Percentiles rank a stretch among this genome's conserved stretches.
phyloP scores from a whole-genome alignment of 2,888 invertebrate genomes.

The Falcaria lacertinaria region DNA sequence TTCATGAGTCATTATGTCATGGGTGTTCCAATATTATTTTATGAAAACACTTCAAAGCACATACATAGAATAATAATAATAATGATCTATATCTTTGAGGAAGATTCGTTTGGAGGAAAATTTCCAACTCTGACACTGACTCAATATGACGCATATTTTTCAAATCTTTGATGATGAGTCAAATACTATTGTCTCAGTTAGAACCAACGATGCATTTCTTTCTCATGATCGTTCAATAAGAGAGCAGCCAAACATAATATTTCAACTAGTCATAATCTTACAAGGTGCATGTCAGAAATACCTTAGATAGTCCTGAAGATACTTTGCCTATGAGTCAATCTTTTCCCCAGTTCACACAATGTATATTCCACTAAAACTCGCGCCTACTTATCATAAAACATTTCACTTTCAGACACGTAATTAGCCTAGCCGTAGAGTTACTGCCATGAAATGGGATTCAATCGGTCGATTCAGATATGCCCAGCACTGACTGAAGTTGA shows the following conservation, averaged over 20 bases:
- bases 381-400: constrained; percentile 11
- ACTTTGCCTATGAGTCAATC: constrained; percentile 1
- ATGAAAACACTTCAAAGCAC: too few relatives aligned
- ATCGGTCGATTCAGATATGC: constrained; percentile 32
- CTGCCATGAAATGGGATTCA: constrained; percentile 16
- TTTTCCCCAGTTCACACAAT: constrained; percentile 9
- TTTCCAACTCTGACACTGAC: too few relatives aligned
- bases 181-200: too few relatives aligned
- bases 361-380: constrained; percentile 6
- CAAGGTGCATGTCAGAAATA: too few relatives aligned
- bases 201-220: too few relatives aligned
- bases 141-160: too few relatives aligned
- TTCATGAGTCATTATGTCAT: neutral
- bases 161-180: too few relatives aligned
- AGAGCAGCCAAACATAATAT: too few relatives aligned
- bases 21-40: neutral
- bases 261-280: too few relatives aligned
- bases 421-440: constrained; percentile 4
- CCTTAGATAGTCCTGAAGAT: constrained; percentile 5
- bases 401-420: constrained; percentile 10
- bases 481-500: constrained; percentile 36
- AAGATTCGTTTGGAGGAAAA: too few relatives aligned
- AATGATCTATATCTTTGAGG: too few relatives aligned
- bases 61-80: too few relatives aligned
- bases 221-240: neutral